These are phyloP conservation scores for Epinotia brunnichana DNA, from an alignment of 2,888 invertebrate species.

Conservation along the genomic window DNA sequence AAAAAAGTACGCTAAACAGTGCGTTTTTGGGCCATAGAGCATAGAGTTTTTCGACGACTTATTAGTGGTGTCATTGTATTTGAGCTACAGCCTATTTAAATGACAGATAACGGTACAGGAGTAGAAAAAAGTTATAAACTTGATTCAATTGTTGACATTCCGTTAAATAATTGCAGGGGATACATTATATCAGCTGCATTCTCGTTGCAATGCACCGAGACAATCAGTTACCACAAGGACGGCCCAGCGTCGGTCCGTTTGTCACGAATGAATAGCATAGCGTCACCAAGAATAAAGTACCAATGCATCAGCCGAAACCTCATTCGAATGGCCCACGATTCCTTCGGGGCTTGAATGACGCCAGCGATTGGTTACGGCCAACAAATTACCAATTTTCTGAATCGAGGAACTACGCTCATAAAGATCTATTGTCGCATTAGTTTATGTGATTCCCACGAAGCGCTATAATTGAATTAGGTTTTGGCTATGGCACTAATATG, in stretches of 20 bases:
- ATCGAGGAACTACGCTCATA: conserved; percentile 72
- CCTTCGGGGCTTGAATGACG: conserved; percentile 22
- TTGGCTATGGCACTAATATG: conserved; percentile 19
- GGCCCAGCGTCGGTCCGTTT: conserved; percentile 15
- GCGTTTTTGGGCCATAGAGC: no score
- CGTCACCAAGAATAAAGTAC: conserved; percentile 49
- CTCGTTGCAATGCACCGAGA: conserved; percentile 34
- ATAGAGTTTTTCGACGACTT: no score
- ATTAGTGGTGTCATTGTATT: no score
- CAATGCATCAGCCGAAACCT: conserved; percentile 49
- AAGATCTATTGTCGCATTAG: conserved; percentile 62
- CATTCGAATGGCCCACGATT: conserved; percentile 18
- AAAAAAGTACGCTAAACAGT: no score
- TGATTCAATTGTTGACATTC: conserved; percentile 27
- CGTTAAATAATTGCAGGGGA: conserved; percentile 24
- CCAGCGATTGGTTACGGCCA: conserved; percentile 62
- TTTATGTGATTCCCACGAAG: conserved; percentile 61
- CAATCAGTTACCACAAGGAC: conserved; percentile 34
- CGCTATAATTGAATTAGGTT: conserved; percentile 42
- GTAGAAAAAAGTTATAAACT: conserved; percentile 28
- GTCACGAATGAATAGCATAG: conserved; percentile 32
- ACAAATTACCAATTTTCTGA: conserved; percentile 60
- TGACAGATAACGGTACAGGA: no score
- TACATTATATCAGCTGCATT: conserved; percentile 36
- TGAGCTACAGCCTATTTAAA: no score